A percentile compares a stretch with the other conserved stretches of the same genome.
These are phyloP conservation scores for Rhinella marina DNA, from an alignment of 2,797 vertebrate genomes.

Conservation along the genomic window DNA sequence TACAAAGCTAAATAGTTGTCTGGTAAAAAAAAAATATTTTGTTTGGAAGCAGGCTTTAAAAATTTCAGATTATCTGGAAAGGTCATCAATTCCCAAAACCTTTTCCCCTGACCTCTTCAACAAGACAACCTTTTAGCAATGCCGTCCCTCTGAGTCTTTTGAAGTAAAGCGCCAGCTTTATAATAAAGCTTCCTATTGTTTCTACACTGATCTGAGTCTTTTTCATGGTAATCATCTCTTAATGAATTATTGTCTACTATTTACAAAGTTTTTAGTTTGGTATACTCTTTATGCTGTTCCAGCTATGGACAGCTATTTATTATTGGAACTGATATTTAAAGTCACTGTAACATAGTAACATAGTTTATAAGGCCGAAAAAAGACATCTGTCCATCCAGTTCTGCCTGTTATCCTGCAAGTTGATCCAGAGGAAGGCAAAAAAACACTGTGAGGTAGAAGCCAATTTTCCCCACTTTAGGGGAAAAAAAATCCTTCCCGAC, in stretches of 20 bases:
- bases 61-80: slow-evolving; percentile 49
- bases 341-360: too few relatives aligned
- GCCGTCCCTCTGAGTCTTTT: slow-evolving; percentile 24
- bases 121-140: slow-evolving; percentile 52
- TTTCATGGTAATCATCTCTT: slow-evolving; percentile 42
- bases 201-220: slow-evolving; percentile 31
- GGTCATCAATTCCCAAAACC: slow-evolving; percentile 53
- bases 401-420: too few relatives aligned
- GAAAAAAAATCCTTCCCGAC: too few relatives aligned
- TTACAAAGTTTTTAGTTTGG: neutral
- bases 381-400: too few relatives aligned
- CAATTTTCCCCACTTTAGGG: too few relatives aligned
- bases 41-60: slow-evolving; percentile 37
- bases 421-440: too few relatives aligned
- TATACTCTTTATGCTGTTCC: neutral
- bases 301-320: neutral
- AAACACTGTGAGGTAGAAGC: too few relatives aligned
- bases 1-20: slow-evolving; percentile 30
- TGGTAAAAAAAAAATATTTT: slow-evolving; percentile 40
- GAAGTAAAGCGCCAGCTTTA: slow-evolving; percentile 43
- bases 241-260: slow-evolving; percentile 31
- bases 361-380: too few relatives aligned
- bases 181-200: slow-evolving; percentile 35
- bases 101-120: slow-evolving; percentile 33
- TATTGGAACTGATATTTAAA: slow-evolving; percentile 24